Conservation (phyloP, 1,140 invertebrate species). For the Drosophila santomea region DNA sequence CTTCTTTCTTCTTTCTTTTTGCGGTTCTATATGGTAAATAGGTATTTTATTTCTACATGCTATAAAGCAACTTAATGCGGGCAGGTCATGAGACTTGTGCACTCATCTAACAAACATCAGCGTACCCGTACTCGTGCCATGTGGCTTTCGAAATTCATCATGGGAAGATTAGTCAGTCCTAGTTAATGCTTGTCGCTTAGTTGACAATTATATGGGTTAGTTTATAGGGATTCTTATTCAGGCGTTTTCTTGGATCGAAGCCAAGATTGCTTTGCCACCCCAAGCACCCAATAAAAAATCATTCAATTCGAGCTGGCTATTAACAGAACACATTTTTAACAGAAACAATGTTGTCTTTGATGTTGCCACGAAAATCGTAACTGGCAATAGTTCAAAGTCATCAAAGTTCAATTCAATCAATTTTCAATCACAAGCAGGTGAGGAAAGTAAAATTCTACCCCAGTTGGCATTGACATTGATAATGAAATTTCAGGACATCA, state of each 20-base stretch:
- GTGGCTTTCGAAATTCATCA: background rate
- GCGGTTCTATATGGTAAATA: conserved; percentile 64
- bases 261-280: conserved; percentile 24
- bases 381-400: conserved; percentile 68
- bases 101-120: conserved; percentile 18
- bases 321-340: conserved; percentile 20
- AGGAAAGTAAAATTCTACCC: background rate
- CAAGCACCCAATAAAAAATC: conserved; percentile 36
- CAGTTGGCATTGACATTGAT: conserved; percentile 69
- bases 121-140: conserved; percentile 7
- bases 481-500: conserved; percentile 71
- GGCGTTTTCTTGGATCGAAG: conserved; percentile 34
- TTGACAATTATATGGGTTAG: conserved; percentile 47
- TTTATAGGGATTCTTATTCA: conserved; percentile 36
- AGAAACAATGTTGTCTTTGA: conserved; percentile 64
- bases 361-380: conserved; percentile 41
- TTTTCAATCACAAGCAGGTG: conserved; percentile 58
- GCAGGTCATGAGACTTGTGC: conserved; percentile 40
- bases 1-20: conserved; percentile 2
- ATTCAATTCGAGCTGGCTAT: conserved; percentile 7
- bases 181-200: conserved; percentile 52
- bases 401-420: conserved; percentile 83
- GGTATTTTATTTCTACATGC: conserved; percentile 66
- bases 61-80: conserved; percentile 61
- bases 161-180: conserved; percentile 26